Conservation (phyloP, 2,797 vertebrate genomes). For the Phrynocephalus forsythii region DNA sequence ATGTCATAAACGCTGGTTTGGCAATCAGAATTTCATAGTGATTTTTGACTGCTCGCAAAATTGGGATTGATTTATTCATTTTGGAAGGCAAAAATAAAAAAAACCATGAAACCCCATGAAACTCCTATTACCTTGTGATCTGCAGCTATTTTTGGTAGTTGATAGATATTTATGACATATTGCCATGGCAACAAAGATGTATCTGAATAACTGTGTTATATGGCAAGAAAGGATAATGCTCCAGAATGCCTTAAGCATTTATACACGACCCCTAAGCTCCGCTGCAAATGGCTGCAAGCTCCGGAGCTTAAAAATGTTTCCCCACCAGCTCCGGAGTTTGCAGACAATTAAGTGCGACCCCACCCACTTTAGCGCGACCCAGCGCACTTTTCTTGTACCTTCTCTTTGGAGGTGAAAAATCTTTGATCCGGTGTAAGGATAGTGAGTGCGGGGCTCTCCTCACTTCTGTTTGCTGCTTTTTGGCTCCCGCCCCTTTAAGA, state of each 20-base stretch:
- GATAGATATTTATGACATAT: conserved; percentile 65
- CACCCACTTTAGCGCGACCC: too few relatives aligned
- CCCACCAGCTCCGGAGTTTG: too few relatives aligned
- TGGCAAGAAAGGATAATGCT: conserved; percentile 48
- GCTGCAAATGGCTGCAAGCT: too few relatives aligned
- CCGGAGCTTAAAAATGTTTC: too few relatives aligned
- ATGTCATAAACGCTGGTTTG: neutral
- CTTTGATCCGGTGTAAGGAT: too few relatives aligned
- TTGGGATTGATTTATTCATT: conserved; percentile 33
- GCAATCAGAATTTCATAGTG: conserved; percentile 43
- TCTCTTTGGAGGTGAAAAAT: too few relatives aligned
- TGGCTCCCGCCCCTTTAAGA: too few relatives aligned
- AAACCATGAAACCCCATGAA: neutral
- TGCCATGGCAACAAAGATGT: conserved; percentile 66
- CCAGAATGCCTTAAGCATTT: conserved; percentile 12
- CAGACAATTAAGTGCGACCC: too few relatives aligned
- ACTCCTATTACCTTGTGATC: conserved; percentile 53
- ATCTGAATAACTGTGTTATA: conserved; percentile 49
- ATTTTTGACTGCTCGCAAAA: conserved; percentile 16
- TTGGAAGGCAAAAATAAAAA: conserved; percentile 16
- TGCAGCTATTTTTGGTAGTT: conserved; percentile 66
- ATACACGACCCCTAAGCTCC: too few relatives aligned
- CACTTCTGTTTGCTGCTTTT: too few relatives aligned
- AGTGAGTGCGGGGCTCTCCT: too few relatives aligned
- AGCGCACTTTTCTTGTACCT: too few relatives aligned